phyloP scores from a whole-genome alignment of 2,797 vertebrate species.

The Mormyrops attenuatus region DNA sequence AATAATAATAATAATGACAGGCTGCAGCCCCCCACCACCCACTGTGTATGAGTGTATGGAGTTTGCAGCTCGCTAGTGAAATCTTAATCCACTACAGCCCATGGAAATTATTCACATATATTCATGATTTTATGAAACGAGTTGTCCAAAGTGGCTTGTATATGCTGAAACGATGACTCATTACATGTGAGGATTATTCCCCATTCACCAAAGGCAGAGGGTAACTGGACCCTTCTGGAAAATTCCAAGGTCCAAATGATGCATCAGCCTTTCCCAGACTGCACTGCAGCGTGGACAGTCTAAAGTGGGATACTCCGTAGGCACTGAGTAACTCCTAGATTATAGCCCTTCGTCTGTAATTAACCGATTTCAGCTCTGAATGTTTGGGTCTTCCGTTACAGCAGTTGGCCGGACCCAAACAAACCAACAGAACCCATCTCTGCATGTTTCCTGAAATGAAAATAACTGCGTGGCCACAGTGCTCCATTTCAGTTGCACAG shows the following conservation, averaged over 20 bases:
- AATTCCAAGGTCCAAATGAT: background rate
- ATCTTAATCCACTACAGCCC: background rate
- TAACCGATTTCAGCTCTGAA: background rate
- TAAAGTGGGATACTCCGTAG: background rate
- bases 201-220: background rate
- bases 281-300: background rate
- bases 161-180: background rate
- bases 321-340: background rate
- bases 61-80: background rate
- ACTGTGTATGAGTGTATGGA: background rate
- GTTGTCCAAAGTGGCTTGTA: background rate
- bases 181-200: background rate
- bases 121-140: background rate
- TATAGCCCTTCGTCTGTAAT: background rate
- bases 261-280: background rate
- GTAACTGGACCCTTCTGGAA: background rate
- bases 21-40: background rate
- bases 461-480: background rate
- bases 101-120: background rate
- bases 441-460: background rate
- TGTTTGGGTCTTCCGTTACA: background rate
- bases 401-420: background rate
- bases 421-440: background rate
- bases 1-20: background rate
- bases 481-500: background rate